phyloP scores from a whole-genome alignment of 2,113 vertebrate genomes.

The Alouatta palliata region DNA sequence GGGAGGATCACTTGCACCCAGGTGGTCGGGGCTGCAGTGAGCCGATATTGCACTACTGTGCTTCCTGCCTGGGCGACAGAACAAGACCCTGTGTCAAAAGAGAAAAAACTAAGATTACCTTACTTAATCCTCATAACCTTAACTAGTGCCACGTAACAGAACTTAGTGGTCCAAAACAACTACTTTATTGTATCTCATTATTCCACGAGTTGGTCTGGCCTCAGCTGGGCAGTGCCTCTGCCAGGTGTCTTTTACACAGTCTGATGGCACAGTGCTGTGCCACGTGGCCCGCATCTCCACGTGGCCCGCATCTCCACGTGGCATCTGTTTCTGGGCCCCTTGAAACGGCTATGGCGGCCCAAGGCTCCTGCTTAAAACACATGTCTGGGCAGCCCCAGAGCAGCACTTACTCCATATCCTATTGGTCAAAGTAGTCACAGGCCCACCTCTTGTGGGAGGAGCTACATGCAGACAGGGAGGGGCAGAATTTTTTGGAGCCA shows the following conservation, averaged over 20 bases:
- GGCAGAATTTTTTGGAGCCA: background rate
- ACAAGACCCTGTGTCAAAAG: no score
- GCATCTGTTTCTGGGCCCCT: background rate
- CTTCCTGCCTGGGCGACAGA: no score
- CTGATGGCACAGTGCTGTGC: background rate
- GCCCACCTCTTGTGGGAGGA: background rate
- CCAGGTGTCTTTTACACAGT: background rate
- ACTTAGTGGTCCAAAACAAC: background rate
- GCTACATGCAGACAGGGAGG: accelerated
- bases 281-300: background rate
- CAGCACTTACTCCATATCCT: background rate
- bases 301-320: background rate
- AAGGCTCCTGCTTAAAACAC: background rate
- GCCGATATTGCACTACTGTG: no score
- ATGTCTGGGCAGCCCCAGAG: accelerated
- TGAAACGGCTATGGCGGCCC: background rate
- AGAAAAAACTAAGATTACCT: no score
- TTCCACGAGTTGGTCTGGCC: background rate
- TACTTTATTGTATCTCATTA: background rate
- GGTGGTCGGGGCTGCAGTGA: no score
- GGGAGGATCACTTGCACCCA: no score
- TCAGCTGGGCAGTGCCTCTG: background rate
- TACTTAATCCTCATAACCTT: no score
- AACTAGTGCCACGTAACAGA: no score
- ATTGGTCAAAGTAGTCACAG: background rate